These are phyloP conservation scores for Camponotus vicinus DNA, from an alignment of 1,140 invertebrate species.

Conservation along the genomic window DNA sequence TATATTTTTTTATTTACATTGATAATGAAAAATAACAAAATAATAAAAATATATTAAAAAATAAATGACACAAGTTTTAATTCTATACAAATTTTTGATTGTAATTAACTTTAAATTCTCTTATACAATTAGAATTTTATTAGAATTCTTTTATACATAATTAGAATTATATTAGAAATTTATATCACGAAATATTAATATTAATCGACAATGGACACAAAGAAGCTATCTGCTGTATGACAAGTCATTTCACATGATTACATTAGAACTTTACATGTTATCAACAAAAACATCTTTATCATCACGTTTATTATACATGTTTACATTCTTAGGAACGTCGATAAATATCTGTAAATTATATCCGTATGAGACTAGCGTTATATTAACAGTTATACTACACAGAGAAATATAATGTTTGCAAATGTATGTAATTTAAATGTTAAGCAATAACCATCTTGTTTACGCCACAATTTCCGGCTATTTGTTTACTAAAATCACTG, in stretches of 20 bases:
- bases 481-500: not conserved
- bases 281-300: not conserved
- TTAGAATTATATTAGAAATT: not conserved
- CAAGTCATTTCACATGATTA: not conserved
- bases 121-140: not conserved
- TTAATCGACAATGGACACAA: no score
- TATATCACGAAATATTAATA: conserved; percentile 10
- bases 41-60: not conserved
- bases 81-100: not conserved
- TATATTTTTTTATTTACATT: not conserved
- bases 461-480: not conserved
- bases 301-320: conserved; percentile 3
- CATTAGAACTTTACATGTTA: not conserved
- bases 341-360: not conserved
- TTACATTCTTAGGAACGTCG: not conserved
- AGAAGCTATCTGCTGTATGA: not conserved
- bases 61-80: not conserved
- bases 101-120: not conserved
- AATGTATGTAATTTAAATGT: conserved; percentile 8
- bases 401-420: not conserved
- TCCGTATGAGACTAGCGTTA: conserved; percentile 8
- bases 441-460: not conserved
- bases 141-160: not conserved
- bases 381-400: conserved; percentile 26
- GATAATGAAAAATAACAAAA: not conserved